A percentile compares a stretch with the other conserved stretches of the same genome.
These are phyloP conservation scores for Phrynocephalus versicolor DNA, from an alignment of 2,113 vertebrate genomes.

Conservation along the genomic window DNA sequence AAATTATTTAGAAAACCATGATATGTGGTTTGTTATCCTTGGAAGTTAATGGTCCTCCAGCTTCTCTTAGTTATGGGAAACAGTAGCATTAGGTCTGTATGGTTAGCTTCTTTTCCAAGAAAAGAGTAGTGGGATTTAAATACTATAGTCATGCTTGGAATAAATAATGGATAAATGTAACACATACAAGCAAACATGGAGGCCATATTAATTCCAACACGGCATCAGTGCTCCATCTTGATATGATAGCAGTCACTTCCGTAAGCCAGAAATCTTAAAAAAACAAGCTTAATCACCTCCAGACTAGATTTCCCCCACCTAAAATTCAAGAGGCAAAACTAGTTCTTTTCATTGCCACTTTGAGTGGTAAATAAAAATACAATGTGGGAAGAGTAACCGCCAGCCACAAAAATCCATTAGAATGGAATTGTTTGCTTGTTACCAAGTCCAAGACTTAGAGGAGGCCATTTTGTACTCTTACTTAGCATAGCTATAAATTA, in stretches of 20 bases:
- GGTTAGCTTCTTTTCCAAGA: neutral
- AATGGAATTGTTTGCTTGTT: neutral
- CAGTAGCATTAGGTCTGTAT: neutral
- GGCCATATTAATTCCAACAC: neutral
- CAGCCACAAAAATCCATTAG: neutral
- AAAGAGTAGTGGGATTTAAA: neutral
- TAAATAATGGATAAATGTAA: neutral
- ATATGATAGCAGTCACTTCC: neutral
- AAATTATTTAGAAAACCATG: constrained; percentile 76
- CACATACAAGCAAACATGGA: neutral
- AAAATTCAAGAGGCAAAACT: neutral
- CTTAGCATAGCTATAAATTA: neutral
- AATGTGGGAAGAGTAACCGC: neutral
- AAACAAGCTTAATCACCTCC: neutral
- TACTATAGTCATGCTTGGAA: no score
- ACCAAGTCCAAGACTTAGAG: neutral
- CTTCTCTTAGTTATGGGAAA: neutral
- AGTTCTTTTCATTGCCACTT: neutral
- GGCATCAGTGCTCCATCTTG: neutral
- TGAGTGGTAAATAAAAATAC: neutral
- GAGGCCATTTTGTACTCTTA: neutral
- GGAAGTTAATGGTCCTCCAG: neutral
- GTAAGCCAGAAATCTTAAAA: neutral
- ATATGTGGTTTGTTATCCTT: neutral
- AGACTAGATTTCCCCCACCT: neutral